These are phyloP conservation scores for Chelonus insularis DNA, from an alignment of 1,140 invertebrate species.

Conservation along the genomic window DNA sequence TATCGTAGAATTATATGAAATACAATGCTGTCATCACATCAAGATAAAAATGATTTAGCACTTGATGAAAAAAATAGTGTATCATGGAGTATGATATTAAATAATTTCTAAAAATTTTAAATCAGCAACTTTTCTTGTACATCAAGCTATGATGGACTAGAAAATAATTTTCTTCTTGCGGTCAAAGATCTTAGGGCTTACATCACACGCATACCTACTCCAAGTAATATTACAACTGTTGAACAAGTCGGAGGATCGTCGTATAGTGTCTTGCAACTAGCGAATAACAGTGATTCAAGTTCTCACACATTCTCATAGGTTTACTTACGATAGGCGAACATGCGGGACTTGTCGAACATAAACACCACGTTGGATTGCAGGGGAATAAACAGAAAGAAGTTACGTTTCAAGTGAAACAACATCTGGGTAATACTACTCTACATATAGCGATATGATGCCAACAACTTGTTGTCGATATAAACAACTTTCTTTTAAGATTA, in stretches of 20 bases:
- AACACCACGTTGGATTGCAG: background rate
- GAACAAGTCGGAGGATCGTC: background rate
- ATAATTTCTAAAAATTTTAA: too few relatives aligned
- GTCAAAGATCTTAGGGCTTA: background rate
- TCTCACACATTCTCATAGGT: background rate
- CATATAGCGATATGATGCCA: background rate
- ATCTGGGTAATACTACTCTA: constrained; percentile 11
- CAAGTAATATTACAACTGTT: background rate
- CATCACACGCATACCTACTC: background rate
- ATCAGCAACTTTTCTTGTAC: too few relatives aligned
- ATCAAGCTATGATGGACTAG: too few relatives aligned
- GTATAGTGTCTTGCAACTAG: background rate
- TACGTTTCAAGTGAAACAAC: background rate
- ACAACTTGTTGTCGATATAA: background rate
- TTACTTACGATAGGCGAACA: constrained; percentile 11
- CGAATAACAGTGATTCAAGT: constrained; percentile 19
- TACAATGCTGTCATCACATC: too few relatives aligned
- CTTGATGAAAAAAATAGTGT: too few relatives aligned
- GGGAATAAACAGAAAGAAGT: background rate
- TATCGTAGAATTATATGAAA: too few relatives aligned
- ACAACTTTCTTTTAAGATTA: constrained; percentile 12
- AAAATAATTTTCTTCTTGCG: background rate
- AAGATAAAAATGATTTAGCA: too few relatives aligned
- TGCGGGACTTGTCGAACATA: background rate
- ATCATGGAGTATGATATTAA: too few relatives aligned